Evolutionary conservation across 2,113 vertebrate species (phyloP).

Genomic region (Sylvia atricapilla): DNA sequence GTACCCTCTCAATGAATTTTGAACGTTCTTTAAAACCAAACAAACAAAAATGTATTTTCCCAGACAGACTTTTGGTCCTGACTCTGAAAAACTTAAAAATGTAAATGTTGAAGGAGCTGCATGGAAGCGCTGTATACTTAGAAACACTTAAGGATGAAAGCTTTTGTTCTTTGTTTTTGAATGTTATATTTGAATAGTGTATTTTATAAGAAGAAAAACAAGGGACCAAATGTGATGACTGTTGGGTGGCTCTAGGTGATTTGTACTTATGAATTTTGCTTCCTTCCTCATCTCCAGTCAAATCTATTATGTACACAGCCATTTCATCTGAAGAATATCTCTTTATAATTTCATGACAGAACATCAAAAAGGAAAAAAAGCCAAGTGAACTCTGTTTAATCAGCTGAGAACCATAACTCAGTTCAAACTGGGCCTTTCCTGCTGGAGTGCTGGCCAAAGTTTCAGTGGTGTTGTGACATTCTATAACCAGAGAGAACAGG

Average conservation of each 20-base stretch:
- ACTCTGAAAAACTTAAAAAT: not conserved
- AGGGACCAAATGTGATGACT: not conserved
- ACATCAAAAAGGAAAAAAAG: not conserved
- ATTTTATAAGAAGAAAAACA: not conserved
- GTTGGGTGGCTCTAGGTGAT: not conserved
- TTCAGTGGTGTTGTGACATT: not conserved
- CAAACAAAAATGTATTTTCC: not conserved
- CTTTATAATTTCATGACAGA: not conserved
- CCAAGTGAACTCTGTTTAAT: not conserved
- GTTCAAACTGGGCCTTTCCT: not conserved
- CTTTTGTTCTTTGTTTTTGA: not conserved
- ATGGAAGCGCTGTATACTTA: not conserved
- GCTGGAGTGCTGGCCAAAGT: not conserved
- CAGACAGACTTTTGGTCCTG: not conserved
- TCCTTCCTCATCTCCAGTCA: not conserved
- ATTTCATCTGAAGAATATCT: not conserved
- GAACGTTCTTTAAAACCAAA: not conserved
- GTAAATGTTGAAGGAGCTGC: not conserved
- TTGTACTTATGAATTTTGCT: not conserved
- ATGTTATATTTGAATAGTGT: not conserved
- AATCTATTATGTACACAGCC: not conserved
- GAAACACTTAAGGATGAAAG: not conserved
- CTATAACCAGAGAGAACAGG: not conserved
- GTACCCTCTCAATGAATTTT: not conserved
- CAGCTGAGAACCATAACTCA: not conserved